Conservation (phyloP, 2,113 vertebrate genomes). For the Haliaeetus leucogaster region DNA sequence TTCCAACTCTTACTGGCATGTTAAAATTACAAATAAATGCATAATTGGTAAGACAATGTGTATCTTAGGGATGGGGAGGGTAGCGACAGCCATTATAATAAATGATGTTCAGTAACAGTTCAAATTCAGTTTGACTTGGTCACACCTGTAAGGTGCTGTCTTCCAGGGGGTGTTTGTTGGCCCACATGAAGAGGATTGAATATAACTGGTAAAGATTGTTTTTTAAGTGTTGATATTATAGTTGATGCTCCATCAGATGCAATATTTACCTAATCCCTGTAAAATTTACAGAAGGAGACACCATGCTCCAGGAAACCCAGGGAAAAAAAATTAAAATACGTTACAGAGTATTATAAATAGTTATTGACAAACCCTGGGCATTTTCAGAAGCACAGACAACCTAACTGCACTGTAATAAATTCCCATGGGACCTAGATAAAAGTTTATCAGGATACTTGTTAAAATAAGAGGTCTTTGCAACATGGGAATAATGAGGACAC, state of each 20-base stretch:
- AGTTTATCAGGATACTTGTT: not conserved
- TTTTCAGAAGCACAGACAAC: not conserved
- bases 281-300: not conserved
- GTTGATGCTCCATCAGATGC: not conserved
- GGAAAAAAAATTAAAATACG: not conserved
- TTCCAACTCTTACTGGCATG: not conserved
- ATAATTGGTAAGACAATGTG: not conserved
- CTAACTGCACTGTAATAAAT: not conserved
- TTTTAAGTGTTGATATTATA: not conserved
- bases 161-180: not conserved
- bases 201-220: not conserved
- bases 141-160: not conserved
- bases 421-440: not conserved
- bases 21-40: not conserved
- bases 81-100: not conserved
- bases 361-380: not conserved
- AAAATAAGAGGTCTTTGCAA: not conserved
- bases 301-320: not conserved
- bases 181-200: not conserved
- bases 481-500: not conserved
- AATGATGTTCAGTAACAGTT: not conserved
- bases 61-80: not conserved
- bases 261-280: not conserved
- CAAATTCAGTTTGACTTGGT: not conserved
- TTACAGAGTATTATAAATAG: not conserved